Evolutionary conservation across 2,888 invertebrate genomes (phyloP).

Genomic region (Leucoptera coffeella): DNA sequence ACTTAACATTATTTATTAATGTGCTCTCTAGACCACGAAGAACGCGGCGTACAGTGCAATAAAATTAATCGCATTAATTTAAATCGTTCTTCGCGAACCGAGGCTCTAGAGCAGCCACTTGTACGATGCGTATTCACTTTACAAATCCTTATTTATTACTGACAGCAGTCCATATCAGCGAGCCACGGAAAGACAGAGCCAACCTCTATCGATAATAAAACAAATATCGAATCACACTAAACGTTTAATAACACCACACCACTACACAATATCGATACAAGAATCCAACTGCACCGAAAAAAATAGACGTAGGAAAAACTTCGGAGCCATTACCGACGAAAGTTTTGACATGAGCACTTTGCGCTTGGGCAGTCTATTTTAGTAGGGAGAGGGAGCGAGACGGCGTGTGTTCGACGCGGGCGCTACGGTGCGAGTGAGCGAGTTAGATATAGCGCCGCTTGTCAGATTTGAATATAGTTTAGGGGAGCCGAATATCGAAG

Average conservation of each 20-base stretch:
- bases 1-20: too few species aligned
- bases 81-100: too few species aligned
- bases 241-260: constrained; percentile 30
- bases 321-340: constrained; percentile 48
- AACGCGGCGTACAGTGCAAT: too few species aligned
- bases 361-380: constrained; percentile 54
- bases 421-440: constrained; percentile 22
- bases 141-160: constrained; percentile 55
- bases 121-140: constrained; percentile 47
- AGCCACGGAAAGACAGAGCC: constrained; percentile 7
- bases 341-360: constrained; percentile 51
- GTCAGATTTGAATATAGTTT: constrained; percentile 50
- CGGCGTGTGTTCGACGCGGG: constrained; percentile 17
- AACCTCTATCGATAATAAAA: constrained; percentile 29
- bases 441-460: constrained; percentile 36
- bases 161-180: constrained; percentile 39
- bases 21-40: too few species aligned
- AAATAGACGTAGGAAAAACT: constrained; percentile 46
- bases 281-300: constrained; percentile 39
- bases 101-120: constrained; percentile 33
- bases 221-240: constrained; percentile 19
- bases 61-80: too few species aligned
- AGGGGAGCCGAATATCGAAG: constrained; percentile 40
- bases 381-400: constrained; percentile 37
- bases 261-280: constrained; percentile 42